Base-by-base conservation (phyloP, 2,113 vertebrate genomes). In the Elgaria multicarinata region DNA sequence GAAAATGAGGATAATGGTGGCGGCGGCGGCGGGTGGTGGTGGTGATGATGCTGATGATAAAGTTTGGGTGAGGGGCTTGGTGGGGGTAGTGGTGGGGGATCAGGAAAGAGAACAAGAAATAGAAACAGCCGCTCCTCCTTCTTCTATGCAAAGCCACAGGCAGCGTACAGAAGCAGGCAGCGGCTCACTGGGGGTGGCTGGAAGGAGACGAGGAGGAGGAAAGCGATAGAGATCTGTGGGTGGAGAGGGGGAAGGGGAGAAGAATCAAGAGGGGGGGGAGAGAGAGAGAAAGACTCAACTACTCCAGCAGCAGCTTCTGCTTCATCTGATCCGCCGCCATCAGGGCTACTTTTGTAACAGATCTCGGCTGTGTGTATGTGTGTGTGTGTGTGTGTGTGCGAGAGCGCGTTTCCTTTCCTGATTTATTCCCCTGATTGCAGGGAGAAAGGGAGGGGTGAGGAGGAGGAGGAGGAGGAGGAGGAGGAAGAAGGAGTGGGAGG, bases 251-350 rank as follows among this genome's bases (percentile, higher is more conserved):
- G 92, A 71, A 93, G 93, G 93, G 50, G 92, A 91, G 90, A 87
- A 8, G 76, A 39, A 39, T 4, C 39, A 9, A 89, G 78, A 64
- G 50, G 87, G 92, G 92, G 72, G 76, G 87, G 44, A 86, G 24
- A 26, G 39, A 85, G 86, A 91, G 93, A 58, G 94, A 46, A 78
- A 58, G 92, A 91, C 92, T 77, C 36, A 1, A 86, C 94, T 92
- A 97, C 94, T 96, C 96, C 96, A 90, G 95, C 97, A 95, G 97
- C 95, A 79, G 94, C 95, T 90, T 89, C 91, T 3, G 95, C 93
- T 97, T 93, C 94, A 96, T 97, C 96, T 92, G 97, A 98, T 98
- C 96, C 96, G 94, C 97, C 97, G 97, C 97, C 98, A 98, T 98
- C 98, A 95, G 97, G 90, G 97, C 97, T 96, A 97, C 97, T 96